Evolutionary conservation across 2,113 vertebrate species (phyloP).

Genomic region (Lota lota): DNA sequence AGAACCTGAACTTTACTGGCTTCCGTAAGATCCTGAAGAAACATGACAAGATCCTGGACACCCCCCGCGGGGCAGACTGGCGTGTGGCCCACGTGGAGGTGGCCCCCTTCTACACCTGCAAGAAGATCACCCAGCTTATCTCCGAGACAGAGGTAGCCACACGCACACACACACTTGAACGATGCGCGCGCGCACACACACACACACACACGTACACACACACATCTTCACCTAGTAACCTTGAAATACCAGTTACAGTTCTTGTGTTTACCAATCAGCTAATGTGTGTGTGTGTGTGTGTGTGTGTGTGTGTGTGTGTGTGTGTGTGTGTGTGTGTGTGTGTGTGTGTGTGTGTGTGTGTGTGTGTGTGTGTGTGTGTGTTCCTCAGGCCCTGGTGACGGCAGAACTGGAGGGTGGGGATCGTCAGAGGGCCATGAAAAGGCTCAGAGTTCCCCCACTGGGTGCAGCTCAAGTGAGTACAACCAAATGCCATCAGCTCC

Average conservation of each 20-base stretch:
- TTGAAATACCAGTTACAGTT: not conserved
- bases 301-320: not conserved
- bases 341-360: constrained; percentile 1
- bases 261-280: not conserved
- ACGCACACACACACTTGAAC: not conserved
- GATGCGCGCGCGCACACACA: constrained; percentile 17
- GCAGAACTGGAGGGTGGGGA: constrained; percentile 96
- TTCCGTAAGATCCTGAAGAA: constrained; percentile 99
- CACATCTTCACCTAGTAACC: not conserved
- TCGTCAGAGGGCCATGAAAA: constrained; percentile 98
- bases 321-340: not conserved
- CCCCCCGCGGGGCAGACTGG: constrained; percentile 91
- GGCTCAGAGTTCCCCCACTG: constrained; percentile 93
- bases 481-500: not conserved
- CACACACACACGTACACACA: not conserved
- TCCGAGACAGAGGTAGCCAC: constrained; percentile 91
- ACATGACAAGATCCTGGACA: constrained; percentile 99
- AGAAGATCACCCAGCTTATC: constrained; percentile 98
- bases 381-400: constrained; percentile 86
- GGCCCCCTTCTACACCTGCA: constrained; percentile 97
- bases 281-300: not conserved
- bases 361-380: constrained; percentile 11
- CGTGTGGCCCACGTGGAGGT: constrained; percentile 94
- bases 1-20: constrained; percentile 99
- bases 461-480: constrained; percentile 88